Evolutionary conservation across 2,888 invertebrate genomes (phyloP), one percentile per base, ranked within the genome.

Genomic region (Agrotis exclamationis): DNA sequence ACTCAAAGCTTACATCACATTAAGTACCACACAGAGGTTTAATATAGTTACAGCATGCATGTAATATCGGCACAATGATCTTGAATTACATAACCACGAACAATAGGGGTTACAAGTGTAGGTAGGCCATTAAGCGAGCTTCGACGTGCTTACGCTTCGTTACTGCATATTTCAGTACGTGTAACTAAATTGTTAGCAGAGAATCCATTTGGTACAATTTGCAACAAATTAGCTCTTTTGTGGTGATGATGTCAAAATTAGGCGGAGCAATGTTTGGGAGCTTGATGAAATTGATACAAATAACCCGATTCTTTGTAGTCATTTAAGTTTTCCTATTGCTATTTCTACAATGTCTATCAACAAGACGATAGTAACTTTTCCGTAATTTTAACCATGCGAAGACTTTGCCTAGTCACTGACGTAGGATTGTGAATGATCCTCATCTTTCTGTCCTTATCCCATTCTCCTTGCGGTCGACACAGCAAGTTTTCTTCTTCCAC

Each of bases 41-140:
- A 24, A 63, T 82, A 63, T 63, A 50, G 68, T 84, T 64, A 80
- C 69, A 82, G 67, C 53, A 59, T 76, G 67, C 53, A 66, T 76
- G 76, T 78, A 75, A 75, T 86, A 86, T 85, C 86, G 60, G 71
- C 58, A 65, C 82, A 79, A 77, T 85, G 80, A 86, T 85, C 85
- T 85, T 82, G 80, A 77, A 79, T 85, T 85, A 86, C 84, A 70
- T 80, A 76, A 85, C 70, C 53, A 45, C 45, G 72, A 71, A 85
- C 85, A 85, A 86, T 86, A 82, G 67, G 74, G 71, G 75, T 67
- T 76, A 77, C 79, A 81, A 73, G 79, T 76, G 77, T 59, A 63
- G 58, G 74, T 50, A 48, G 62, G 65, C 73, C 50, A 75, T 83
- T 76, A 76, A 78, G 70, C 69, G 72, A 78, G 76, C 79, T 79